phyloP scores from a whole-genome alignment of 2,888 invertebrate species.

The Leucania comma region DNA sequence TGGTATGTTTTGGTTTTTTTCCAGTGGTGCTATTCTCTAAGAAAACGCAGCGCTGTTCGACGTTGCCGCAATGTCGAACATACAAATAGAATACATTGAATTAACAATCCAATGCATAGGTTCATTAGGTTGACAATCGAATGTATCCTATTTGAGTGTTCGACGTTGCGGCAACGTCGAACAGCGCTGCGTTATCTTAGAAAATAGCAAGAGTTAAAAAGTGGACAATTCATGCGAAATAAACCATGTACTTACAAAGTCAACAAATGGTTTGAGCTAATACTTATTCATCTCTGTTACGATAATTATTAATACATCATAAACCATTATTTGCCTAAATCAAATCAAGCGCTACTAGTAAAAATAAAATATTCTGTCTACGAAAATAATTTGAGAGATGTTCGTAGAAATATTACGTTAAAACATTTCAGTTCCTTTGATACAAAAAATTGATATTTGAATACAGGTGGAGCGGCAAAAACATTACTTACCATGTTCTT shows the following conservation, averaged over 20 bases:
- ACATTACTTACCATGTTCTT: conserved; percentile 64
- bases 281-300: neutral
- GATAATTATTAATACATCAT: neutral
- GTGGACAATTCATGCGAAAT: no score
- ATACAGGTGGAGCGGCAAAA: conserved; percentile 65
- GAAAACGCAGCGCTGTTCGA: no score
- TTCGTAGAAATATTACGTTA: conserved; percentile 24
- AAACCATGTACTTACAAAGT: neutral
- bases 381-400: conserved; percentile 5
- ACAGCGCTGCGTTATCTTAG: no score
- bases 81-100: no score
- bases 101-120: no score
- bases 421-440: conserved; percentile 38
- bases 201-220: neutral
- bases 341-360: neutral
- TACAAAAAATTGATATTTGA: conserved; percentile 66
- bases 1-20: neutral
- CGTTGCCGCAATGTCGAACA: no score
- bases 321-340: conserved; percentile 9
- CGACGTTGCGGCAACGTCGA: no score
- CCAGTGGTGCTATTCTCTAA: no score
- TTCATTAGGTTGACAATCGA: no score
- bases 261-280: neutral
- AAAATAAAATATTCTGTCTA: conserved; percentile 4
- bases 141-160: no score